Base-by-base conservation (phyloP, 2,888 invertebrate genomes). In the Drosophila cracens region DNA sequence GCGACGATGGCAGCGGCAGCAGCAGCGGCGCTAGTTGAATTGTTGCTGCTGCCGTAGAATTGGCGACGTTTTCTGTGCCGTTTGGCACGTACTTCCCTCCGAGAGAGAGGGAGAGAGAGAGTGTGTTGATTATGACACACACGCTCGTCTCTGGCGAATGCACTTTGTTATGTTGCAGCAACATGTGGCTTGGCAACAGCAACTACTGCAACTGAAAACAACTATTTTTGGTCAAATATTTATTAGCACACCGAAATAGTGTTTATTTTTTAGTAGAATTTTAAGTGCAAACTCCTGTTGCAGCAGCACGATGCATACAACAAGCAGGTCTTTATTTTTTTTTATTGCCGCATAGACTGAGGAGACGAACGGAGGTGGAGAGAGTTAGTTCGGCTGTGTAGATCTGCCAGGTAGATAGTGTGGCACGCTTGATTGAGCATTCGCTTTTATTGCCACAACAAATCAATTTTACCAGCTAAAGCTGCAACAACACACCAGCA, bases 271-370 rank as follows among this genome's bases (percentile, higher is more conserved):
- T 34, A 29, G 71, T 73, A 82, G 82, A 76, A 82, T 85, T 77
- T 85, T 76, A 87, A 89, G 87, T 87, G 87, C 85, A 89, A 87
- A 87, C 68, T 80, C 76, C 75, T 87, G 87, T 87, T 76, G 83
- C 65, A 64, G 63, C 56, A 53, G 25, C 34, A 21, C 34, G 58
- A 43, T 38, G 66, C 74, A 54, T 27, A 34, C 76, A 74, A 82
- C 71, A 70, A 70, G 78, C 29, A 38, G 25, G 46, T 46, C 25
- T 27, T 16, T 38, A 36, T n/a, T 83, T 85, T 38, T 56, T 68
- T 74, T 33, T 33, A 25, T 31, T n/a, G 53, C 34, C 60, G 52
- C n/a, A 34, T 10, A 43, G 48, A 29, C 33, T 33, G 33, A 61
- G 53, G 49, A 58, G 62, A 58, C 16, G 2, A 46, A 59, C 63